Evolutionary conservation across 2,113 vertebrate genomes (phyloP).

Genomic region (Scopus umbretta): DNA sequence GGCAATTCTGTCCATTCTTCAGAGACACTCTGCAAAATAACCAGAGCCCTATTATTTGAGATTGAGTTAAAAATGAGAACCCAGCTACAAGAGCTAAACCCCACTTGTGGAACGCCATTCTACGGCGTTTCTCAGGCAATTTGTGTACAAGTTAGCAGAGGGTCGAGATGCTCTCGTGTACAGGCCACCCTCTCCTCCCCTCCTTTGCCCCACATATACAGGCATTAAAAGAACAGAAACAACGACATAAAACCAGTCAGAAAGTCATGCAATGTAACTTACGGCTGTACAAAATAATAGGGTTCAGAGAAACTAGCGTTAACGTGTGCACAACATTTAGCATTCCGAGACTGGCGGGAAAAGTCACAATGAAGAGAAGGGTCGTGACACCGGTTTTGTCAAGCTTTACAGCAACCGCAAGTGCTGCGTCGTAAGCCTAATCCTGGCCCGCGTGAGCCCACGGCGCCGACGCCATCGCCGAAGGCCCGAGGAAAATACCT

Average conservation of each 20-base stretch:
- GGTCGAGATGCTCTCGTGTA: conserved; percentile 31
- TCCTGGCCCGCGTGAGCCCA: not conserved
- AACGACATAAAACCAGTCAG: conserved; percentile 33
- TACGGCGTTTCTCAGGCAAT: conserved; percentile 64
- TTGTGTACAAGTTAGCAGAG: not conserved
- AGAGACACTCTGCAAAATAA: conserved; percentile 80
- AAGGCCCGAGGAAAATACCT: not conserved
- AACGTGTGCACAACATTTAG: not conserved
- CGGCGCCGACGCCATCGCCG: not conserved
- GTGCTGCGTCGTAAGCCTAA: not conserved
- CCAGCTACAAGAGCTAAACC: conserved; percentile 70
- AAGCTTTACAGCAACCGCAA: not conserved
- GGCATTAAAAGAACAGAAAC: not conserved
- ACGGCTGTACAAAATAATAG: not conserved
- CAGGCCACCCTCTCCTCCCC: conserved; percentile 6
- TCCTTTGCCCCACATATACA: conserved; percentile 31
- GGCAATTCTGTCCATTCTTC: conserved; percentile 76
- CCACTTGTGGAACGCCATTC: conserved; percentile 53
- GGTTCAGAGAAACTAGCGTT: not conserved
- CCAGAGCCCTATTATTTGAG: conserved; percentile 79
- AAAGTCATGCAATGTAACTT: conserved; percentile 48
- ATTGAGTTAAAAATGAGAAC: conserved; percentile 65
- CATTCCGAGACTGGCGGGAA: not conserved
- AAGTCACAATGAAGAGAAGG: not conserved
- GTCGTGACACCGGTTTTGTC: not conserved